Evolutionary conservation across 2,888 invertebrate genomes (phyloP).

Genomic region (Dilophus febrilis): DNA sequence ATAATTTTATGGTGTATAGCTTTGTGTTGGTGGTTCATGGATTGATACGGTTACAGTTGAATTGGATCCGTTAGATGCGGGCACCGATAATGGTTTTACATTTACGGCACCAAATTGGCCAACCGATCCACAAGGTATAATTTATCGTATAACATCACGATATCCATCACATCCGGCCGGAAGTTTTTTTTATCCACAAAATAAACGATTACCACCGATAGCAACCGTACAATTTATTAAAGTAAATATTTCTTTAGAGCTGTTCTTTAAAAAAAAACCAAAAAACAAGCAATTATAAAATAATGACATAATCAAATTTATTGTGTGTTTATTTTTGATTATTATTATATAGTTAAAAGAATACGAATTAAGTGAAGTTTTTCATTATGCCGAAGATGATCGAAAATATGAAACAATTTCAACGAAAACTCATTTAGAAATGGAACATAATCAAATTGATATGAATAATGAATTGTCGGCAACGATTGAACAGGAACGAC

Average conservation of each 20-base stretch:
- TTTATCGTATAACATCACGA: constrained; percentile 73
- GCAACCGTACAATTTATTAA: constrained; percentile 84
- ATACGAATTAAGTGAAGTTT: constrained; percentile 74
- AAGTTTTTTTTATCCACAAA: constrained; percentile 84
- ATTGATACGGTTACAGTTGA: constrained; percentile 77
- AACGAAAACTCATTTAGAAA: constrained; percentile 25
- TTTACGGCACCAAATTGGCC: constrained; percentile 96
- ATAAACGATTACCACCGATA: constrained; percentile 71
- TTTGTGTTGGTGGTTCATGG: constrained; percentile 86
- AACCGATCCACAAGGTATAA: constrained; percentile 73
- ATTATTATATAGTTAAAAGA: constrained; percentile 52
- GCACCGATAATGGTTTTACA: constrained; percentile 88
- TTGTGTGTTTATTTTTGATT: constrained; percentile 4
- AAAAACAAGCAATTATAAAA: not conserved
- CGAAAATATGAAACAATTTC: constrained; percentile 51
- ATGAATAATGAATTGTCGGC: constrained; percentile 60
- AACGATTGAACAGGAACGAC: constrained; percentile 64
- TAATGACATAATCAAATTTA: not conserved
- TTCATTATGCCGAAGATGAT: constrained; percentile 68
- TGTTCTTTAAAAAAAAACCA: too few species aligned
- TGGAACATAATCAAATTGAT: constrained; percentile 35
- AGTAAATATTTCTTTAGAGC: constrained; percentile 38
- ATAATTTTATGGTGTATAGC: constrained; percentile 31
- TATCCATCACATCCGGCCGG: constrained; percentile 85
- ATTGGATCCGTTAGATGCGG: constrained; percentile 83